These are phyloP conservation scores for Conus canariensis DNA, from an alignment of 2,888 invertebrate genomes.

Conservation along the genomic window DNA sequence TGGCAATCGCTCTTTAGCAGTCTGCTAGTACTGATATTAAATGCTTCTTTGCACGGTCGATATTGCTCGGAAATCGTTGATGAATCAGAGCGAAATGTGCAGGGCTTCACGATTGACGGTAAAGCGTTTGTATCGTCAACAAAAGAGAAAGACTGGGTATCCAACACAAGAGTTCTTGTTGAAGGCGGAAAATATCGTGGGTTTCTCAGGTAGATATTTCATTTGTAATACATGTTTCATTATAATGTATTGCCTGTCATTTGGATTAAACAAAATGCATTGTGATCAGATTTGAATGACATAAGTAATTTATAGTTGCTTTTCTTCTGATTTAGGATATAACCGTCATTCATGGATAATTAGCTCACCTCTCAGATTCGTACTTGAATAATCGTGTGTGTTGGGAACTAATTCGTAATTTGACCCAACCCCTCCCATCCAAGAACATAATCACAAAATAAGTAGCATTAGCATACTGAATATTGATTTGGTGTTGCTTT, in stretches of 20 bases:
- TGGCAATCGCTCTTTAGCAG: conserved; percentile 45
- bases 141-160: conserved; percentile 75
- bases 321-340: too few species aligned
- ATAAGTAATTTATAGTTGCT: too few species aligned
- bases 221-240: not conserved
- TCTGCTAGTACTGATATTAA: not conserved
- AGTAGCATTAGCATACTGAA: too few species aligned
- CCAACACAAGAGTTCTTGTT: conserved; percentile 82
- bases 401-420: too few species aligned
- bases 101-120: conserved; percentile 72
- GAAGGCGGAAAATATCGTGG: conserved; percentile 94
- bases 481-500: too few species aligned
- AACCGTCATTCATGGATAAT: too few species aligned
- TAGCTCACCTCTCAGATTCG: too few species aligned
- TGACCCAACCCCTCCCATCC: too few species aligned
- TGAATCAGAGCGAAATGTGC: conserved; percentile 40
- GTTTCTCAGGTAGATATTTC: conserved; percentile 84
- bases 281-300: too few species aligned
- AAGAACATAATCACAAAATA: too few species aligned
- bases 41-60: conserved; percentile 41
- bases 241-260: not conserved
- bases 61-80: conserved; percentile 49
- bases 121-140: conserved; percentile 72
- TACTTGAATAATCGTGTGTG: too few species aligned
- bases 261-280: not conserved